Conservation (phyloP, 1,140 invertebrate genomes). For the Bombus waltoni region DNA sequence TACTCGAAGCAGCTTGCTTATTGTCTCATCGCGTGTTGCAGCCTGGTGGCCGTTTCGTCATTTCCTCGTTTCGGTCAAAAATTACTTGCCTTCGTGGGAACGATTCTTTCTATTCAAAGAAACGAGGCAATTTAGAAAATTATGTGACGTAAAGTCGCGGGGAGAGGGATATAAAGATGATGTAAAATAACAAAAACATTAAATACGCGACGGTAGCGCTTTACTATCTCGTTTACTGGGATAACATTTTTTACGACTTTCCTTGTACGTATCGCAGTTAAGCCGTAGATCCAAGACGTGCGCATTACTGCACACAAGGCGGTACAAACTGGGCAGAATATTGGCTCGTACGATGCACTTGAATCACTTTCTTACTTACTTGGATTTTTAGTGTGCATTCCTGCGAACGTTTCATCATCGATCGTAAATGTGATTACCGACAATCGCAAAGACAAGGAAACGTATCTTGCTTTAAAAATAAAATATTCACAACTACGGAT, state of each 20-base stretch:
- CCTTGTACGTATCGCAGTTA: slow-evolving; percentile 1
- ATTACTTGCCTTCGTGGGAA: neutral
- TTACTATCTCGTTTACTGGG: slow-evolving; percentile 12
- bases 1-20: too few relatives aligned
- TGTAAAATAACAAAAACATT: slow-evolving; percentile 1
- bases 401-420: neutral
- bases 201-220: neutral
- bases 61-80: neutral
- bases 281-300: neutral
- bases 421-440: too few relatives aligned
- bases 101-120: neutral
- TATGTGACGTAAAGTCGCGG: neutral
- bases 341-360: slow-evolving; percentile 1
- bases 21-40: too few relatives aligned
- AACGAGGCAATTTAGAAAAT: neutral
- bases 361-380: slow-evolving; percentile 8
- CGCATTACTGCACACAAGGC: neutral
- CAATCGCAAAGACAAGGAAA: neutral
- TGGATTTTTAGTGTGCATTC: neutral
- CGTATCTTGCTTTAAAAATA: neutral
- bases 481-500: neutral
- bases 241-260: slow-evolving; percentile 27
- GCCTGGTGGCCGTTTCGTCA: too few relatives aligned
- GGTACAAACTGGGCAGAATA: neutral
- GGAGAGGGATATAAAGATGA: neutral